These are phyloP conservation scores for Eupithecia pulchellata DNA, from an alignment of 2,888 invertebrate species.

Conservation along the genomic window DNA sequence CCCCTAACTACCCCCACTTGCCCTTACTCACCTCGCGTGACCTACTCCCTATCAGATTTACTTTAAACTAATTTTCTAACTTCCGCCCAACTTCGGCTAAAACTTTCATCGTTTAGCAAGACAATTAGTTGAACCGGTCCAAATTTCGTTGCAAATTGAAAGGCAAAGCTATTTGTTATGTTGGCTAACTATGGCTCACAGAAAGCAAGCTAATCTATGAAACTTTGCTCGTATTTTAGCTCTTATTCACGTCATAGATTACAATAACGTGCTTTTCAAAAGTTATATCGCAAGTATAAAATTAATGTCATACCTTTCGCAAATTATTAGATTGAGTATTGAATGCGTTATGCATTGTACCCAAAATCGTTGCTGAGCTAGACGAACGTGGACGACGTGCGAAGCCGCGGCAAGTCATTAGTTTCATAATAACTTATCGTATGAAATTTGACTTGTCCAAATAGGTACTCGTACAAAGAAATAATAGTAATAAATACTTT, in stretches of 20 bases:
- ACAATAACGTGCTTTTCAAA: background rate
- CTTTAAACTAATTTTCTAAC: slow-evolving; percentile 63
- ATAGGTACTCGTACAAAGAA: no score
- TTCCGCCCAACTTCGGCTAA: slow-evolving; percentile 54
- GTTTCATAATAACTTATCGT: no score
- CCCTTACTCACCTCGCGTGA: slow-evolving; percentile 63
- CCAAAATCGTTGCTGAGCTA: background rate
- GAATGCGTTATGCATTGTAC: no score
- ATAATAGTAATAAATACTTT: no score
- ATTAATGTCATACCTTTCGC: background rate
- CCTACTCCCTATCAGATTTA: slow-evolving; percentile 66
- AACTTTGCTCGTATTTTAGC: slow-evolving; percentile 40
- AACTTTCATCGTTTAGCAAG: slow-evolving; percentile 69
- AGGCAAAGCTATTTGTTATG: slow-evolving; percentile 44
- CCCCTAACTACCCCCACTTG: slow-evolving; percentile 39
- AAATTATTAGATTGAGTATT: no score
- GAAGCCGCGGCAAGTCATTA: no score
- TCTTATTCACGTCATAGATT: slow-evolving; percentile 16
- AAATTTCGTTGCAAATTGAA: slow-evolving; percentile 45
- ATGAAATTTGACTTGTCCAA: no score
- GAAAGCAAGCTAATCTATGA: slow-evolving; percentile 35
- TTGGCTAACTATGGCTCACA: slow-evolving; percentile 30
- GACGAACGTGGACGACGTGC: no score
- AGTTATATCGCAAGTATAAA: background rate
- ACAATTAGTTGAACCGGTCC: slow-evolving; percentile 63